phyloP scores from a whole-genome alignment of 92 coral and sea anemone species.

The Micromussa lordhowensis region DNA sequence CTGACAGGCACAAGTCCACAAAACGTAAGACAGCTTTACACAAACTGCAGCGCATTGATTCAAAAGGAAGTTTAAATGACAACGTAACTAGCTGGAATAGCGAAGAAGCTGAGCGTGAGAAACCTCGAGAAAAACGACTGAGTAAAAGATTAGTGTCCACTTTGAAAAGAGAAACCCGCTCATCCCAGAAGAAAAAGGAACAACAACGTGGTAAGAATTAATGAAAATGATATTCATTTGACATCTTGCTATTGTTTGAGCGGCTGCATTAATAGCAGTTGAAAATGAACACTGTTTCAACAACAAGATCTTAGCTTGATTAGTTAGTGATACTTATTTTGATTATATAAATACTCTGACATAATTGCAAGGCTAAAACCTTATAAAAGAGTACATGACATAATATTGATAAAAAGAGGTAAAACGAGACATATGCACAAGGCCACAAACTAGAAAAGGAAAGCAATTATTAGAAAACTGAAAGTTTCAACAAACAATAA shows the following conservation, averaged over 20 bases:
- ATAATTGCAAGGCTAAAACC: too few species aligned
- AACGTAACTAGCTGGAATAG: slow-evolving; percentile 62
- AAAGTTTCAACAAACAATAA: too few species aligned
- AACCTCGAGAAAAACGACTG: slow-evolving; percentile 44
- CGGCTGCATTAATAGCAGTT: not conserved
- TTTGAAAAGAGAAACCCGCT: slow-evolving; percentile 73
- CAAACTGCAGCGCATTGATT: slow-evolving; percentile 57
- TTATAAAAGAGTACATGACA: too few species aligned
- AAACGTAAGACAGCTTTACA: slow-evolving; percentile 80
- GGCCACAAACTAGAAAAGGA: too few species aligned
- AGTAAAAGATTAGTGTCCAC: slow-evolving; percentile 72
- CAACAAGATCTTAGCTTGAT: too few species aligned
- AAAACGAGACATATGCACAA: too few species aligned
- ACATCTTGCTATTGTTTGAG: not conserved
- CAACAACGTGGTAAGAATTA: slow-evolving; percentile 70
- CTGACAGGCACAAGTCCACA: slow-evolving; percentile 78
- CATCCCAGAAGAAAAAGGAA: slow-evolving; percentile 67
- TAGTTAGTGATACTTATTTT: too few species aligned
- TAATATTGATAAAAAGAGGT: too few species aligned
- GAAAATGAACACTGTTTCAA: too few species aligned
- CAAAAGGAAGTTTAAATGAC: slow-evolving; percentile 53
- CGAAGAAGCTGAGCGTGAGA: slow-evolving; percentile 51
- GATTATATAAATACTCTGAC: too few species aligned
- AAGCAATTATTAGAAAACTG: too few species aligned
- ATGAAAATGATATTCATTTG: not conserved